phyloP scores from a whole-genome alignment of 2,797 vertebrate genomes.

The Falco cherrug region DNA sequence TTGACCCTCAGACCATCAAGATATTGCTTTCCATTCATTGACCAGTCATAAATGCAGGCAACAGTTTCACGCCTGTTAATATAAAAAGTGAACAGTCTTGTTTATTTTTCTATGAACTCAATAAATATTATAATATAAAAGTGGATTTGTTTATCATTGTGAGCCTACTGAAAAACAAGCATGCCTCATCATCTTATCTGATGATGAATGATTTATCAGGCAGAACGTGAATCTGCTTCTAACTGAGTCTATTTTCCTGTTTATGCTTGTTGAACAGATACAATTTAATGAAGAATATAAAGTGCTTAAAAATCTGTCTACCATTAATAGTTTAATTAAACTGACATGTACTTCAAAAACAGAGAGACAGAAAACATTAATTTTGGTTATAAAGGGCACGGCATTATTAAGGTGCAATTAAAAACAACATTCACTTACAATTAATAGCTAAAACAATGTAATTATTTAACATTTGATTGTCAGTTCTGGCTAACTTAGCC shows the following conservation, averaged over 20 bases:
- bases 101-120: conserved; percentile 69
- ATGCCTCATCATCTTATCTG: conserved; percentile 57
- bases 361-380: conserved; percentile 79
- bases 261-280: conserved; percentile 79
- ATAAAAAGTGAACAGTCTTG: conserved; percentile 39
- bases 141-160: conserved; percentile 65
- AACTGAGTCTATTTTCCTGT: conserved; percentile 73
- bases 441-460: conserved; percentile 79
- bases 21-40: background rate
- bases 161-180: conserved; percentile 58
- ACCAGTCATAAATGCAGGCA: conserved; percentile 36
- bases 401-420: conserved; percentile 84
- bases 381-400: conserved; percentile 83
- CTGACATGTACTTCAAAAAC: conserved; percentile 81
- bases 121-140: conserved; percentile 62
- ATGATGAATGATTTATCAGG: conserved; percentile 75
- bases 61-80: conserved; percentile 9
- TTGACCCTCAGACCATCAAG: background rate
- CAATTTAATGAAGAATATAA: conserved; percentile 80
- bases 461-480: conserved; percentile 78
- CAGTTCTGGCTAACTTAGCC: conserved; percentile 69
- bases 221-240: conserved; percentile 70
- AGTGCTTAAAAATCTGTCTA: conserved; percentile 80
- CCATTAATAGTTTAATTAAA: conserved; percentile 85
- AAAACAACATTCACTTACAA: conserved; percentile 78